Evolutionary conservation across 2,888 invertebrate species (phyloP), one percentile per base, ranked within the genome.

Genomic region (Mesorhabditis belari): DNA sequence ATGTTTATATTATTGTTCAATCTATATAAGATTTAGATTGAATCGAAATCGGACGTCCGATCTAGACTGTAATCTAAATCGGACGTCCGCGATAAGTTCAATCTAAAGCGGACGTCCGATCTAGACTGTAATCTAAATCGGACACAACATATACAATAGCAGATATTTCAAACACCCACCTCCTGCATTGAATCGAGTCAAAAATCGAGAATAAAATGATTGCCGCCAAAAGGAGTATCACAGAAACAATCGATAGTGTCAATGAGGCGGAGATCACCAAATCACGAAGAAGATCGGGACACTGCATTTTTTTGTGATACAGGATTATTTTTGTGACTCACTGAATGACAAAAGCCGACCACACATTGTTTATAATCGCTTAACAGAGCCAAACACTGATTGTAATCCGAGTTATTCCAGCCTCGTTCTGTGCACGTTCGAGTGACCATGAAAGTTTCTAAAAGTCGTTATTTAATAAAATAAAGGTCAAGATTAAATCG

Each of bases 181-280:
- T 35, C n/a, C 44, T 35, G 44, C 44, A 35, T 61, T 79, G 79
- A 26, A 79, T 71, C 3, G 79, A 76, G 55, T 79, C 77, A 58
- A 80, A 79, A 25, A 75, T 64, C 44, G 77, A 77, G 61, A 80
- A 80, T n/a, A 80, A 65, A 5, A 80, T 60, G 24, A 80, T 71
- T 2, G 80, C 79, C 1, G 75, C 71, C 0, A 80, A 72, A 21
- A 80, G 66, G 3, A 80, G 60, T 6, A 69, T 73, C 5, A 80
- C 76, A 3, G 80, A 80, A 5, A 79, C 67, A 6, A 78, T 70
- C 19, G 77, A 78, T 49, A 80, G 67, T 5, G 75, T 71, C 25
- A 80, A 58, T 1, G 79, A 76, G 3, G 78, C 76, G 35, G 70
- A 70, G 44, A 76, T 75, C 19, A 80, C 79, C 49, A 75, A 55